A percentile compares a stretch with the other conserved stretches of the same genome.
phyloP scores from a whole-genome alignment of 2,113 vertebrate genomes.

The Saguinus imperator region DNA sequence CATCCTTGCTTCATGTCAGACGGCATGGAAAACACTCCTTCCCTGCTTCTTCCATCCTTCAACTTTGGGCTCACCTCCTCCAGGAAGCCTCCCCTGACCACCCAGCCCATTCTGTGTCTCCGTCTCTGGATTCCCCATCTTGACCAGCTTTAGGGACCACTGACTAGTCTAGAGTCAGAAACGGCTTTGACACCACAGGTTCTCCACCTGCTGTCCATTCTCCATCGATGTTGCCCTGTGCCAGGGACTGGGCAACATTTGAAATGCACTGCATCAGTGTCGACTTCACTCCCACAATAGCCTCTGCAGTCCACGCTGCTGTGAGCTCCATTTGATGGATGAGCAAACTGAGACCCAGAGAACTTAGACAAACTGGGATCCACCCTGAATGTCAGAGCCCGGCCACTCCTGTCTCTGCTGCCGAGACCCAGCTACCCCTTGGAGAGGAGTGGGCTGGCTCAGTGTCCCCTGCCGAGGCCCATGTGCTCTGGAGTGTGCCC shows the following conservation, averaged over 20 bases:
- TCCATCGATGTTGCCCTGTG: too few species aligned
- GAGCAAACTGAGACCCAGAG: background rate
- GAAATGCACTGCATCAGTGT: rapidly evolving
- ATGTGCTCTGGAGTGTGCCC: rapidly evolving
- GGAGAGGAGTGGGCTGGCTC: background rate
- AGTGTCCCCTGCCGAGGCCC: background rate
- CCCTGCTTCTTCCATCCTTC: too few species aligned
- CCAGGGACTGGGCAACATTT: too few species aligned
- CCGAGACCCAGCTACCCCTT: background rate
- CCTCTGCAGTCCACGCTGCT: background rate
- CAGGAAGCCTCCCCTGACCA: background rate
- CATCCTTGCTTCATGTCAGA: background rate
- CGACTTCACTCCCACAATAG: background rate
- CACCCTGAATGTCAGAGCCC: background rate
- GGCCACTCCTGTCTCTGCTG: too few species aligned
- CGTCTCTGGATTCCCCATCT: background rate
- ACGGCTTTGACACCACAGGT: background rate
- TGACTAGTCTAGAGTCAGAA: background rate
- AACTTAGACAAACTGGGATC: background rate
- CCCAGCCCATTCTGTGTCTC: too few species aligned
- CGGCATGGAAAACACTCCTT: background rate
- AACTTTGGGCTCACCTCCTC: background rate
- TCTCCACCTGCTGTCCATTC: background rate
- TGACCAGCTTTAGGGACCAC: too few species aligned
- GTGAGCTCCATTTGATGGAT: background rate